Percentiles rank a stretch among this genome's conserved stretches.
Conservation (phyloP, 2,113 vertebrate genomes). For the Paracanthobrama guichenoti region DNA sequence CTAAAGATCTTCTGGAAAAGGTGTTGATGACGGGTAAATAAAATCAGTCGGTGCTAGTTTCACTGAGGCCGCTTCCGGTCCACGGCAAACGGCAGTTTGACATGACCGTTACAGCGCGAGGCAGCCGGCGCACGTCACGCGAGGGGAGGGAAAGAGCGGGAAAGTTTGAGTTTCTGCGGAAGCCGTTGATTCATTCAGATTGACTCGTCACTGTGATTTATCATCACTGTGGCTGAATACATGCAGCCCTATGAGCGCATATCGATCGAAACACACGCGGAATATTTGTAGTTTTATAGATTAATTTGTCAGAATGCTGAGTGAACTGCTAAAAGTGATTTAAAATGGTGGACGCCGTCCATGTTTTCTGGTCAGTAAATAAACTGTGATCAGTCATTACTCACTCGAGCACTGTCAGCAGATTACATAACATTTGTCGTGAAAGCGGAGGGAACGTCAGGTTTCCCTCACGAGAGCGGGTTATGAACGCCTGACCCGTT, state of each 20-base stretch:
- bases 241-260: background rate
- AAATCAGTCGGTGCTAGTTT: no score
- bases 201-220: background rate
- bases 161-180: constrained; percentile 52
- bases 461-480: no score
- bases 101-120: no score
- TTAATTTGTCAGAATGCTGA: background rate
- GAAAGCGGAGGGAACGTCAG: no score
- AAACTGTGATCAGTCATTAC: background rate
- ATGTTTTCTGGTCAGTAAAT: background rate
- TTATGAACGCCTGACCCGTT: no score
- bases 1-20: no score
- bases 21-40: no score
- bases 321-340: background rate
- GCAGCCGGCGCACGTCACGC: constrained; percentile 25
- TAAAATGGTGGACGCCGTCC: background rate
- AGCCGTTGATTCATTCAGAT: background rate
- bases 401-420: background rate
- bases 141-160: constrained; percentile 61
- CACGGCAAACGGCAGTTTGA: no score
- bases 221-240: background rate
- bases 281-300: background rate
- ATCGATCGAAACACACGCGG: background rate
- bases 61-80: no score
- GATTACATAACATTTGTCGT: constrained; percentile 17